Evolutionary conservation across 2,888 invertebrate species (phyloP).

Genomic region (Cynaeus angustus): DNA sequence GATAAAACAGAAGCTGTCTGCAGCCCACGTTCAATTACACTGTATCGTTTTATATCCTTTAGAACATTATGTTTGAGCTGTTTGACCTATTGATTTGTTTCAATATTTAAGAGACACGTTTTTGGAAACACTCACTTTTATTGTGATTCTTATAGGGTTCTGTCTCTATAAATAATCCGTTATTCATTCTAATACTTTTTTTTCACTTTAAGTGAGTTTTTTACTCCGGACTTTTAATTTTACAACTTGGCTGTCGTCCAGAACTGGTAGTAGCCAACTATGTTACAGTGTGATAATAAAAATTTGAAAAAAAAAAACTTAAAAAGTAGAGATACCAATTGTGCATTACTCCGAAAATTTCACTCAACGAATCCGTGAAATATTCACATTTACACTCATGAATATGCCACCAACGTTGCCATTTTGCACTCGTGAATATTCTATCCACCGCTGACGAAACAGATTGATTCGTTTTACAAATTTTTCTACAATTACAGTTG

Average conservation of each 20-base stretch:
- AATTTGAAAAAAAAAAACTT: too few species aligned
- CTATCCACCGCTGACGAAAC: not conserved
- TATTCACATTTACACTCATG: constrained; percentile 17
- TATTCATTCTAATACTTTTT: not conserved
- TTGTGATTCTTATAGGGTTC: not conserved
- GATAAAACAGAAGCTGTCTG: too few species aligned
- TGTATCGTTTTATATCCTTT: too few species aligned
- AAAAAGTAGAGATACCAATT: not conserved
- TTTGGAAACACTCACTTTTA: too few species aligned
- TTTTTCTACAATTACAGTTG: constrained; percentile 1
- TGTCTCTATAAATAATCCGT: not conserved
- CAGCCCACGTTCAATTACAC: too few species aligned
- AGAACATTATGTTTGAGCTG: too few species aligned
- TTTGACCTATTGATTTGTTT: too few species aligned
- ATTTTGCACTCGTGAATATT: not conserved
- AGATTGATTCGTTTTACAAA: constrained; percentile 9
- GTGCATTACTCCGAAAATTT: constrained; percentile 4
- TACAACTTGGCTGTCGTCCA: constrained; percentile 4
- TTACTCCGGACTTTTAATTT: not conserved
- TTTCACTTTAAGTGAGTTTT: not conserved
- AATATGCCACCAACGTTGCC: constrained; percentile 6
- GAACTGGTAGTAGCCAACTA: not conserved
- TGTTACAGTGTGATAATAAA: not conserved
- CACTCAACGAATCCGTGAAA: constrained; percentile 6
- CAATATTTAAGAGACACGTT: too few species aligned